A percentile compares a stretch with the other conserved stretches of the same genome.
These are phyloP conservation scores for Rhynchotus rufescens DNA, from an alignment of 2,797 vertebrate genomes.

Conservation along the genomic window DNA sequence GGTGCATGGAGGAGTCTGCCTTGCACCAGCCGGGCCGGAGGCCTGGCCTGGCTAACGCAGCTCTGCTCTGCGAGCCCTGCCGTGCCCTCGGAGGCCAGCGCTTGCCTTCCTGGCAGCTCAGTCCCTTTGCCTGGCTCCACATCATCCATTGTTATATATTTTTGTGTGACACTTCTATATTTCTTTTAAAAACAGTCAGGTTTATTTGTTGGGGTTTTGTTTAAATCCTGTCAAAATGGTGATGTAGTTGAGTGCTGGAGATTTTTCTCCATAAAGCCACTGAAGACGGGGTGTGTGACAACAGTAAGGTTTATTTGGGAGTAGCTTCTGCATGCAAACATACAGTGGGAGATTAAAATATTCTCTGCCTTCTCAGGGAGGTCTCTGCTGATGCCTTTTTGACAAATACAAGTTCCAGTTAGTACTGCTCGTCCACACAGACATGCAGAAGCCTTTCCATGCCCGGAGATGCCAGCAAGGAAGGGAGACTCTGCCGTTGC, in stretches of 20 bases:
- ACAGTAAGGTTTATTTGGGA: background rate
- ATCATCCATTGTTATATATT: background rate
- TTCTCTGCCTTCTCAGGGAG: background rate
- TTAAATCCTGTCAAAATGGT: background rate
- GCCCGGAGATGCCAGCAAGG: background rate
- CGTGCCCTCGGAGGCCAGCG: background rate
- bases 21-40: background rate
- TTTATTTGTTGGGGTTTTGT: background rate
- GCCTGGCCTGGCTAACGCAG: background rate
- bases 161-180: background rate
- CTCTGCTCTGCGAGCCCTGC: too few species aligned
- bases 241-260: background rate
- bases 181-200: background rate
- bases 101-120: background rate
- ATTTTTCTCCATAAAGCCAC: background rate
- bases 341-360: background rate
- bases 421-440: accelerated
- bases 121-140: background rate
- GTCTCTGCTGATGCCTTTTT: background rate
- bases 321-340: background rate
- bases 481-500: background rate
- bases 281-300: background rate
- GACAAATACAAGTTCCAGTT: background rate
- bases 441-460: background rate
- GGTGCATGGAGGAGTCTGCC: background rate